Percentiles rank a stretch among this genome's conserved stretches.
Evolutionary conservation across 1,140 invertebrate genomes (phyloP).

Genomic region (Bombus polaris): DNA sequence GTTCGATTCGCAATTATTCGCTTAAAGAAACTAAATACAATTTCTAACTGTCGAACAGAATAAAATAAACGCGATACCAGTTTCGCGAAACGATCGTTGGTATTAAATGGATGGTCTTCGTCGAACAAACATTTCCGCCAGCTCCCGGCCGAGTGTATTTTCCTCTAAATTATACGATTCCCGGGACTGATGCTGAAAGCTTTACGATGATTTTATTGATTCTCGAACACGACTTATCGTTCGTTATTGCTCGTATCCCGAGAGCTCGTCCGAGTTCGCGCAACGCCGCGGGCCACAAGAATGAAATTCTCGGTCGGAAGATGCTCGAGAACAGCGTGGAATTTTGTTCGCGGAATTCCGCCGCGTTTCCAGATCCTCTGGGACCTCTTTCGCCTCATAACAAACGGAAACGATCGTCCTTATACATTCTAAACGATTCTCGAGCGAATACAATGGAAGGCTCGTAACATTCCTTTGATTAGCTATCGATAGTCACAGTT

Average conservation of each 20-base stretch:
- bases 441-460: no score
- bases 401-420: background rate
- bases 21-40: background rate
- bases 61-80: background rate
- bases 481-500: no score
- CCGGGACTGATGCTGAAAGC: background rate
- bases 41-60: background rate
- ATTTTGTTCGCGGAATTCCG: slow-evolving; percentile 27
- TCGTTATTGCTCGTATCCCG: background rate
- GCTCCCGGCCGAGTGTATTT: background rate
- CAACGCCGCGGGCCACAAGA: slow-evolving; percentile 8
- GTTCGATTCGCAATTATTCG: background rate
- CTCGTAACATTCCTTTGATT: no score
- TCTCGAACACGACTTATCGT: slow-evolving; percentile 19
- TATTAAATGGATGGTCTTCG: background rate
- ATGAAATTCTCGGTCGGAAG: slow-evolving; percentile 6
- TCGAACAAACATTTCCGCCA: background rate
- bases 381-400: background rate
- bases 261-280: background rate
- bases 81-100: background rate
- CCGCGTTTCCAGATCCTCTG: background rate
- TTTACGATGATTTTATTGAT: slow-evolving; percentile 35
- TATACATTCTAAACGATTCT: no score
- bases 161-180: slow-evolving; percentile 2
- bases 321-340: slow-evolving; percentile 1